Percentiles rank a stretch among this genome's conserved stretches.
These are phyloP conservation scores for Cladorhizidae sp. DNA, from an alignment of 37 sponge, comb jelly and placozoan genomes.

Conservation along the genomic window DNA sequence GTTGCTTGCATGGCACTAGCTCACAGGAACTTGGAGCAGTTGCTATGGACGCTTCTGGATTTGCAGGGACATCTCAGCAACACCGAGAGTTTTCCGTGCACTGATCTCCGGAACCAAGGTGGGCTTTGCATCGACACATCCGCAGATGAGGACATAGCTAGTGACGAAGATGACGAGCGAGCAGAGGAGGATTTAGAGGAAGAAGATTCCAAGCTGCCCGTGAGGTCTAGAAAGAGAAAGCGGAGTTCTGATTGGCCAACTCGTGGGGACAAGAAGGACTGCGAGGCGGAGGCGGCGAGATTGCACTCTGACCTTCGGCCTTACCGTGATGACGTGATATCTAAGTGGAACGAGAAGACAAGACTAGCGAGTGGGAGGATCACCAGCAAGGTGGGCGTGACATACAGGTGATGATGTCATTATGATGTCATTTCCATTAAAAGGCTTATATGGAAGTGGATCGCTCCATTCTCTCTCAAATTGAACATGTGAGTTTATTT, in stretches of 20 bases:
- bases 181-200: neutral
- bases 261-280: slow-evolving; percentile 16
- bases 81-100: neutral
- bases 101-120: neutral
- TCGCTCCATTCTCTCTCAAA: slow-evolving; percentile 53
- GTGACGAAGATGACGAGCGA: neutral
- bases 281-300: slow-evolving; percentile 35
- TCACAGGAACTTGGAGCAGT: slow-evolving; percentile 2
- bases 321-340: slow-evolving; percentile 53
- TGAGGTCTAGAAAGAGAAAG: slow-evolving; percentile 12
- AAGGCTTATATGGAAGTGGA: slow-evolving; percentile 71
- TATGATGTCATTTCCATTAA: neutral
- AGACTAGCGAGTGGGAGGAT: slow-evolving; percentile 60
- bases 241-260: neutral
- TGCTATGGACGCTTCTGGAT: slow-evolving; percentile 42
- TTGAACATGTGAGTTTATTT: slow-evolving; percentile 57
- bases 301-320: slow-evolving; percentile 16
- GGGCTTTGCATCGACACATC: neutral
- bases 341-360: slow-evolving; percentile 72
- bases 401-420: neutral
- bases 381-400: slow-evolving; percentile 60
- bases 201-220: neutral
- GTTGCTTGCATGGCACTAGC: neutral
- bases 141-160: neutral
- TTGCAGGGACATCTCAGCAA: slow-evolving; percentile 29